phyloP scores from a whole-genome alignment of 2,797 vertebrate species.

The Melanotaenia parkinsoni region DNA sequence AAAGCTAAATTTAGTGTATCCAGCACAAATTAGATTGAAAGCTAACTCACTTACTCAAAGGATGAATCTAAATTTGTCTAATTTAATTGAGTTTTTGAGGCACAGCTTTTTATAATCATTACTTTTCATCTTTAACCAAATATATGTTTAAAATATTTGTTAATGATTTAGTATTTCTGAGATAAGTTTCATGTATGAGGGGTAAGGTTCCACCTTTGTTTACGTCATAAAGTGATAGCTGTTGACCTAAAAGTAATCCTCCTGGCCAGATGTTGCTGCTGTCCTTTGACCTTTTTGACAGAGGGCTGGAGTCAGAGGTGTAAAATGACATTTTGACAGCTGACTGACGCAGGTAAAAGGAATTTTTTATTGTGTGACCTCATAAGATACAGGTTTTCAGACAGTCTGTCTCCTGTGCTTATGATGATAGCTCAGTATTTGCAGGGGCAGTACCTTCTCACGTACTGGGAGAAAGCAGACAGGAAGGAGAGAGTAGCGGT shows the following conservation, averaged over 20 bases:
- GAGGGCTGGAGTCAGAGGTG: slow-evolving; percentile 26
- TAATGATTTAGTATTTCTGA: slow-evolving; percentile 23
- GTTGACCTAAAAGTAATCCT: slow-evolving; percentile 21
- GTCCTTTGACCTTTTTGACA: slow-evolving; percentile 17
- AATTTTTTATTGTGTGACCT: slow-evolving; percentile 15
- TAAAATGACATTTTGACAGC: slow-evolving; percentile 51
- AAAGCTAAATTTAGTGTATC: slow-evolving; percentile 16
- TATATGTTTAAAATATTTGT: slow-evolving; percentile 20
- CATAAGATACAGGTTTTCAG: slow-evolving; percentile 13
- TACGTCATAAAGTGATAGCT: slow-evolving; percentile 40
- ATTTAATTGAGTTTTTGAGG: neutral
- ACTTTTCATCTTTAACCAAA: slow-evolving; percentile 8
- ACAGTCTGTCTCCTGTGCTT: slow-evolving; percentile 38
- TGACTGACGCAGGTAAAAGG: slow-evolving; percentile 55
- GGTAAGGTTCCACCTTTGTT: slow-evolving; percentile 36
- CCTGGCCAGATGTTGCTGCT: slow-evolving; percentile 37
- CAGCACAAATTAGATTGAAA: slow-evolving; percentile 20
- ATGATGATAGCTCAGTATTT: slow-evolving; percentile 20
- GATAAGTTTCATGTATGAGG: slow-evolving; percentile 7
- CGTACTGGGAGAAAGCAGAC: slow-evolving; percentile 10
- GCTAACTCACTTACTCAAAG: slow-evolving; percentile 1
- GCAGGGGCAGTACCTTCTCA: slow-evolving; percentile 8
- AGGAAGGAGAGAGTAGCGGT: slow-evolving; percentile 38
- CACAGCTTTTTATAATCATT: slow-evolving; percentile 1
- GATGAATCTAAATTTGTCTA: neutral